phyloP scores from a whole-genome alignment of 1,140 invertebrate genomes.

The Hyposmocoma kahamanoa region DNA sequence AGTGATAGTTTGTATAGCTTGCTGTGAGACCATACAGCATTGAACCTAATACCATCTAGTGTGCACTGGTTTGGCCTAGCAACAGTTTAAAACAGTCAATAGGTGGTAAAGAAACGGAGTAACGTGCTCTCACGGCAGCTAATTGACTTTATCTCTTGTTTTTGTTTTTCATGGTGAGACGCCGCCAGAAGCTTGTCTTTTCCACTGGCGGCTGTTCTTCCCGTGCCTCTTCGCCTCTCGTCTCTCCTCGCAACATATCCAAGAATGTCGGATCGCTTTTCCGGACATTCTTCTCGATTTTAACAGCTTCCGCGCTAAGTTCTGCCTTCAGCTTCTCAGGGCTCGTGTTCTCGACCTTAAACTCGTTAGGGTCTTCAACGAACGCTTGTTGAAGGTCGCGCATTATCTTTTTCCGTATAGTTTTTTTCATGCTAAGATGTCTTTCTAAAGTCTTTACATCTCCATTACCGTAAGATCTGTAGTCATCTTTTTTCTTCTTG shows the following conservation, averaged over 20 bases:
- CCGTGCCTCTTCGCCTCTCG: conserved; percentile 63
- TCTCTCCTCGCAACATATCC: conserved; percentile 79
- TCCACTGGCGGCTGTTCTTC: conserved; percentile 77
- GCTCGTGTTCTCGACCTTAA: conserved; percentile 79
- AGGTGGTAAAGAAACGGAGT: conserved; percentile 24
- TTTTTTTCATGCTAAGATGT: conserved; percentile 91
- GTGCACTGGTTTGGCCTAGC: no score
- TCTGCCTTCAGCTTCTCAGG: conserved; percentile 80
- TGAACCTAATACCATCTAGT: no score
- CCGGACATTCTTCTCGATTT: conserved; percentile 77
- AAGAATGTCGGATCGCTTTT: conserved; percentile 80
- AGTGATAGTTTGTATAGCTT: no score
- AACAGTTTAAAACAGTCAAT: no score
- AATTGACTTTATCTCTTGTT: conserved; percentile 77
- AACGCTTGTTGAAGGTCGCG: conserved; percentile 85
- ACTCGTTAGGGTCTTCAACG: conserved; percentile 83
- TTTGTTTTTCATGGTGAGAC: conserved; percentile 81
- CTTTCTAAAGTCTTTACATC: conserved; percentile 86
- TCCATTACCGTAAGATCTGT: conserved; percentile 77
- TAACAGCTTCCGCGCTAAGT: conserved; percentile 79
- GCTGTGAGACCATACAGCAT: no score
- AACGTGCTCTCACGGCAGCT: conserved; percentile 16
- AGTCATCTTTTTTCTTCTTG: conserved; percentile 78
- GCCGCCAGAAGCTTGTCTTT: conserved; percentile 82
- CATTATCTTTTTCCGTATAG: conserved; percentile 90